A percentile compares a stretch with the other conserved stretches of the same genome.
These are phyloP conservation scores for Morpho deidamia DNA, from an alignment of 2,888 invertebrate species.

Conservation along the genomic window DNA sequence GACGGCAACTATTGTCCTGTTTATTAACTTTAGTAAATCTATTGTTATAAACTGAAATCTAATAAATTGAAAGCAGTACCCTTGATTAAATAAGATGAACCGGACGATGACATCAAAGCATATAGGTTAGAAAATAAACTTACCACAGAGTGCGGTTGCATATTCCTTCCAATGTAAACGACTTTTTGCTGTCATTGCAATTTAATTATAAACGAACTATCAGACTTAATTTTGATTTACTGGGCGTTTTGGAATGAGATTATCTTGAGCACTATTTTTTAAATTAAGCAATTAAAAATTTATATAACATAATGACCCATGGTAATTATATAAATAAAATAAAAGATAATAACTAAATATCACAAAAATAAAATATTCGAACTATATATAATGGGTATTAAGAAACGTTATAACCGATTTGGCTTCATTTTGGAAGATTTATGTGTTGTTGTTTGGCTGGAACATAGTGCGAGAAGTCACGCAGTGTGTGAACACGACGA, in stretches of 20 bases:
- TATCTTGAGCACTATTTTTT: slow-evolving; percentile 73
- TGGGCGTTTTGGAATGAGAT: slow-evolving; percentile 75
- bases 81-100: no score
- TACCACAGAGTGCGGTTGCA: slow-evolving; percentile 75
- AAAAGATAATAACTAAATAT: slow-evolving; percentile 73
- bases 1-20: slow-evolving; percentile 19
- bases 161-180: slow-evolving; percentile 79
- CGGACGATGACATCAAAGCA: slow-evolving; percentile 35
- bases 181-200: slow-evolving; percentile 73
- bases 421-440: slow-evolving; percentile 77
- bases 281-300: slow-evolving; percentile 44
- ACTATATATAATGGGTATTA: slow-evolving; percentile 68
- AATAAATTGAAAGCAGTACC: no score
- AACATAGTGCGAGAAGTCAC: slow-evolving; percentile 64
- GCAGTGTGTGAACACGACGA: slow-evolving; percentile 64
- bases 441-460: slow-evolving; percentile 74
- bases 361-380: slow-evolving; percentile 74
- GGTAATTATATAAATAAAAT: slow-evolving; percentile 63
- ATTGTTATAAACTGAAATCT: no score
- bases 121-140: slow-evolving; percentile 66
- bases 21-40: neutral
- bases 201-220: slow-evolving; percentile 42
- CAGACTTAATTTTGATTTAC: slow-evolving; percentile 47
- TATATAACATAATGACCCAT: slow-evolving; percentile 69
- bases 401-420: slow-evolving; percentile 74